A percentile compares a stretch with the other conserved stretches of the same genome.
Conservation (phyloP, 2,113 vertebrate species). For the Callocephalon fimbriatum region DNA sequence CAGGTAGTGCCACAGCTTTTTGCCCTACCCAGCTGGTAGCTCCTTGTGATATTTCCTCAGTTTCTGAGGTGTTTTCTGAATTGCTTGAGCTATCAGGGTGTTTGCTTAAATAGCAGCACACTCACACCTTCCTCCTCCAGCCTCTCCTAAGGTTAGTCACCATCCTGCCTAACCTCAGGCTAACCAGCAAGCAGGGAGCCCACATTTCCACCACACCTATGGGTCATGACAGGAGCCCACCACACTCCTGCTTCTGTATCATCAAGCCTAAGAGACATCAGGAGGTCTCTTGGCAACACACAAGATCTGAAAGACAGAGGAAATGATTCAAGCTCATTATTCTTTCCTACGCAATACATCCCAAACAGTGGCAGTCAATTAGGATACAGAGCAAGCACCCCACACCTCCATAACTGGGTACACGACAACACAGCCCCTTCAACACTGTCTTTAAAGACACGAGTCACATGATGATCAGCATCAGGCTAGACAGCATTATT, state of each 20-base stretch:
- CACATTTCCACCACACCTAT: neutral
- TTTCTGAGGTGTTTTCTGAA: neutral
- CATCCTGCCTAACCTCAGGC: neutral
- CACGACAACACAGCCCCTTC: rapidly evolving
- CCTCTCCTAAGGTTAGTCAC: conserved; percentile 18
- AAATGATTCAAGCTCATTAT: rapidly evolving
- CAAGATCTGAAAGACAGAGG: neutral
- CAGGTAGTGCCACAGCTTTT: neutral
- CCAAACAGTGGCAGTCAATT: neutral
- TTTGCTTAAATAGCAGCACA: neutral
- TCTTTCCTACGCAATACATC: no score
- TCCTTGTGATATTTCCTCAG: neutral
- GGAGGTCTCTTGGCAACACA: neutral
- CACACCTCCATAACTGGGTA: neutral
- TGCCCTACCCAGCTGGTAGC: neutral
- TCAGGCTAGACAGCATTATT: neutral
- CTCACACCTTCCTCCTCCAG: neutral
- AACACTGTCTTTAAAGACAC: neutral
- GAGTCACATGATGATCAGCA: rapidly evolving
- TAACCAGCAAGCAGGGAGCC: neutral
- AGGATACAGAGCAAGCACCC: neutral
- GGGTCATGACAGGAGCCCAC: neutral
- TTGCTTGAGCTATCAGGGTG: neutral
- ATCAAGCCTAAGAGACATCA: neutral
- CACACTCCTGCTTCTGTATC: rapidly evolving